Base-by-base conservation (phyloP, 2,113 vertebrate species). In the Pollachius pollachius region DNA sequence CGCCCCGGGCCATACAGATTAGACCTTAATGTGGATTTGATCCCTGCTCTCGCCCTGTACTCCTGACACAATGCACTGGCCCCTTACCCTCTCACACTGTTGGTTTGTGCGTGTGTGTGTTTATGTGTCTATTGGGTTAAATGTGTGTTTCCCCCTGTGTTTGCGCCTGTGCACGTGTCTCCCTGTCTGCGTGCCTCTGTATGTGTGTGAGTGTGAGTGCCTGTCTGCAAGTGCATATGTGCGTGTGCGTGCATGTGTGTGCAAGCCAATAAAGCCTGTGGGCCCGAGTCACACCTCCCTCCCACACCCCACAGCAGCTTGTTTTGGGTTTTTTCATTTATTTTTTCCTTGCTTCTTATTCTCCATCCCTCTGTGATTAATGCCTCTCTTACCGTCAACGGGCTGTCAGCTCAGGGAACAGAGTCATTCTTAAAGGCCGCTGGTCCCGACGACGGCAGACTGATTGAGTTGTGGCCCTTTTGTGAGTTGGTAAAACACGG, bases 391-490 rank as follows among this genome's bases (percentile, higher is more conserved):
- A 9, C 67, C 82, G 76, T 88, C 80, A 63, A 62, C 79, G 75
- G 77, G 73, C 88, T 91, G 87, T 77, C 85, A 72, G 52, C 84
- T 91, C 77, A 2, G 78, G 84, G 89, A 80, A 76, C 70, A 64
- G 62, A 83, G 76, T 81, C 85, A 81, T 90, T 87, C 90, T 90
- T 80, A 91, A 79, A 88, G 56, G 75, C 75, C 56, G 76, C 87
- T 21, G 83, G 84, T 85, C 73, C 70, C 57, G 65, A 76, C 85
- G 86, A 89, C 81, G 75, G 71, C 81, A 89, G 82, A 88, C 87
- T 89, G 89, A 92, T 92, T 92, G 88, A 92, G 88, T 87, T 80
- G 85, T 86, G 85, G 88, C 79, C 87, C 89, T 89, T 90, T 90
- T 87, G 77, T 87, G 89, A 92, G 88, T 87, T 85, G 85, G 84